These are phyloP conservation scores for Psettodes erumei DNA, from an alignment of 2,113 vertebrate species.

Conservation along the genomic window DNA sequence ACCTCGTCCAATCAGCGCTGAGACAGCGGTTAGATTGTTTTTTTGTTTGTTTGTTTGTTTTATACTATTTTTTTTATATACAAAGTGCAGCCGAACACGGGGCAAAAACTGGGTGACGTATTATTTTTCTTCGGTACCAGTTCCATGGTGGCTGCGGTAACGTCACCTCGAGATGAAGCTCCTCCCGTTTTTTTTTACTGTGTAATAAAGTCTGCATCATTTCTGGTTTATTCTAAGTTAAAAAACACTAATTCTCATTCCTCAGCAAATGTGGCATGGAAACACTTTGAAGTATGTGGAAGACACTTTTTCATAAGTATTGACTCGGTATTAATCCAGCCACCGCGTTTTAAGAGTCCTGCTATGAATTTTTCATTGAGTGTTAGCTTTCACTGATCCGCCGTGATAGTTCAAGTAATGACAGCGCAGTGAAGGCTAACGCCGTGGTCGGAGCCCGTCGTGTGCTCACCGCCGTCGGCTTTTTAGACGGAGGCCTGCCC, in stretches of 20 bases:
- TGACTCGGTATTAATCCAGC: neutral
- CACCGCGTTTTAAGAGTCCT: neutral
- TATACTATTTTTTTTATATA: too few relatives aligned
- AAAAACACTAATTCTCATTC: neutral
- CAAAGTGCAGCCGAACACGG: too few relatives aligned
- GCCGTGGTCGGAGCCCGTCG: neutral
- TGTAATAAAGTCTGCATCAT: neutral
- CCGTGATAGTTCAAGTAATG: neutral
- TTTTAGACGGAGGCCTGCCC: constrained; percentile 25
- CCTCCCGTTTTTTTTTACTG: neutral
- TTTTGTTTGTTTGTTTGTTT: too few relatives aligned
- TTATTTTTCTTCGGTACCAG: too few relatives aligned
- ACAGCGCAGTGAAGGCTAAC: neutral
- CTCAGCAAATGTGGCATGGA: neutral
- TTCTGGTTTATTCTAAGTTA: neutral
- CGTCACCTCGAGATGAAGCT: too few relatives aligned
- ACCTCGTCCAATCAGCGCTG: too few relatives aligned
- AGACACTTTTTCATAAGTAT: neutral
- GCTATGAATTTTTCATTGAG: neutral
- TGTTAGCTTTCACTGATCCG: neutral
- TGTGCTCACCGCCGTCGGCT: constrained; percentile 4
- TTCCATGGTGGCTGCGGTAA: too few relatives aligned
- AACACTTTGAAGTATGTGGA: neutral
- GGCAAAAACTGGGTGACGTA: too few relatives aligned
- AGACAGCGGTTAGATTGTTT: too few relatives aligned